Evolutionary conservation across 2,113 vertebrate genomes (phyloP).

Genomic region (Cathartes aura): DNA sequence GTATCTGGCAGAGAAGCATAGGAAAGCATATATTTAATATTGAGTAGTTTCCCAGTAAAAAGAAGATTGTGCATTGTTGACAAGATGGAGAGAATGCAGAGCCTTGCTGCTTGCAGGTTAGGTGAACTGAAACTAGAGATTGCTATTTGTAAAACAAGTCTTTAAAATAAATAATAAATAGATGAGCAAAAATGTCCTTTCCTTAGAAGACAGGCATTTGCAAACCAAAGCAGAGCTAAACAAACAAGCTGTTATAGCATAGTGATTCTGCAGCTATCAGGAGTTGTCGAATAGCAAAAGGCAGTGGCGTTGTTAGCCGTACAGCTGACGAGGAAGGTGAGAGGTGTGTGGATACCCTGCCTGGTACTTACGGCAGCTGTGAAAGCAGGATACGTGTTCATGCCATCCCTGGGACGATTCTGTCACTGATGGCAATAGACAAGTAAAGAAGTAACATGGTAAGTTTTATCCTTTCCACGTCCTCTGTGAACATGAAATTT

Average conservation of each 20-base stretch:
- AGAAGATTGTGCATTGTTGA: background rate
- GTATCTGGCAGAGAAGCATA: background rate
- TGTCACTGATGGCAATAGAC: background rate
- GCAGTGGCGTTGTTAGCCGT: background rate
- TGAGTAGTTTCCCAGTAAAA: background rate
- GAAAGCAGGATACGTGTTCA: accelerated
- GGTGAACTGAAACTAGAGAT: background rate
- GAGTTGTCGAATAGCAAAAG: background rate
- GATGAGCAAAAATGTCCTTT: background rate
- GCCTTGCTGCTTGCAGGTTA: background rate
- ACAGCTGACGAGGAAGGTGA: background rate
- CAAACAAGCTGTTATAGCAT: background rate
- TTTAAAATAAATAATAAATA: background rate
- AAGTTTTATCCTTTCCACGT: background rate
- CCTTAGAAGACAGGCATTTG: background rate
- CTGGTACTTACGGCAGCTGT: background rate
- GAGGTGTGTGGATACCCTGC: background rate
- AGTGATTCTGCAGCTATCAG: background rate
- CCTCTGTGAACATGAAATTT: background rate
- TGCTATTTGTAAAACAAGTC: background rate
- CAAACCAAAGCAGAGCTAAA: background rate
- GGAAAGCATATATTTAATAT: background rate
- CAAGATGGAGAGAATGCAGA: background rate
- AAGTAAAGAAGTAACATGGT: background rate
- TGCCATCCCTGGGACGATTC: background rate